Conservation (phyloP, 2,888 invertebrate genomes). For the Andrena camellia region DNA sequence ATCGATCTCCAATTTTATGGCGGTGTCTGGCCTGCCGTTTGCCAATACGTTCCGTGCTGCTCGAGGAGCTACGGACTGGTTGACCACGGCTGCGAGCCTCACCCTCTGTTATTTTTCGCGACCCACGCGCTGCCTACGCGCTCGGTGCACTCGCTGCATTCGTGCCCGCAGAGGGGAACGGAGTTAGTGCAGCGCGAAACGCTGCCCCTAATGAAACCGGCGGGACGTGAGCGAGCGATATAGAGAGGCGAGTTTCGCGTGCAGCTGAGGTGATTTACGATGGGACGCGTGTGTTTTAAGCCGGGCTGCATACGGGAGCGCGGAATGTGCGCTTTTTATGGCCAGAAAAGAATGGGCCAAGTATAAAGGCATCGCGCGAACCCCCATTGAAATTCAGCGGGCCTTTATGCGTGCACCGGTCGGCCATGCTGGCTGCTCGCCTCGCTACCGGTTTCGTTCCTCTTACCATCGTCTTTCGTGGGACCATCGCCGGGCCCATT, state of each 20-base stretch:
- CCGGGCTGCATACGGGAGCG: conserved; percentile 73
- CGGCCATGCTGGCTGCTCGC: conserved; percentile 50
- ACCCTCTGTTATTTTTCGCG: conserved; percentile 25
- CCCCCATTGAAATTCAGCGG: conserved; percentile 78
- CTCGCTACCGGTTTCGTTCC: conserved; percentile 44
- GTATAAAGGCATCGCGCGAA: conserved; percentile 76
- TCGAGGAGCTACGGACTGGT: conserved; percentile 30
- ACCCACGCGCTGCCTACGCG: conserved; percentile 26
- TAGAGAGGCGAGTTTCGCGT: conserved; percentile 52
- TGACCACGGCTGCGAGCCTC: too few relatives aligned
- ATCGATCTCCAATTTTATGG: background rate
- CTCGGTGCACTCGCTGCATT: conserved; percentile 32
- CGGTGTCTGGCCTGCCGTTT: background rate
- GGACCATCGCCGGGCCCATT: conserved; percentile 71
- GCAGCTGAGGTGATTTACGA: conserved; percentile 78
- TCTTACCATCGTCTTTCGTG: conserved; percentile 70
- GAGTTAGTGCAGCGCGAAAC: conserved; percentile 32
- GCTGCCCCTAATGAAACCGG: conserved; percentile 58
- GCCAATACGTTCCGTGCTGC: conserved; percentile 21
- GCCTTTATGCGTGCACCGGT: conserved; percentile 72
- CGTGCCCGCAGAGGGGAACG: conserved; percentile 17
- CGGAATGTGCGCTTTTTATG: conserved; percentile 81
- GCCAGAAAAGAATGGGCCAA: conserved; percentile 77
- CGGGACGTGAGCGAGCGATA: conserved; percentile 31
- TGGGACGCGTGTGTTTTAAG: conserved; percentile 75